Evolutionary conservation across 1,140 invertebrate genomes (phyloP).

Genomic region (Penaeus chinensis): DNA sequence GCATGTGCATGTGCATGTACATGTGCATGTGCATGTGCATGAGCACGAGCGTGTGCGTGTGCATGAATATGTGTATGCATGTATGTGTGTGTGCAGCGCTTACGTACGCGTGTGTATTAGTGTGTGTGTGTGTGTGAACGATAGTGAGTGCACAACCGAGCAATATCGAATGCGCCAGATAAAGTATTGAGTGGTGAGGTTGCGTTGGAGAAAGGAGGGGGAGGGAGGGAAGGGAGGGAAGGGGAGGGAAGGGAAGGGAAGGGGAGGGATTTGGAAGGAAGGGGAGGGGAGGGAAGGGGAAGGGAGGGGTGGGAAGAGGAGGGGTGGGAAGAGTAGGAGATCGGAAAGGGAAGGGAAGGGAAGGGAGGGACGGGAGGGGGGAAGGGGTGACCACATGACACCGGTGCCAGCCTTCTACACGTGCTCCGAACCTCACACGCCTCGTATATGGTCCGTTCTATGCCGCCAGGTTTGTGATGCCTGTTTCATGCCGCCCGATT

Average conservation of each 20-base stretch:
- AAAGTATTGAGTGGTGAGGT: not conserved
- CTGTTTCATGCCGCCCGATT: too few species aligned
- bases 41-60: not conserved
- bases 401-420: not conserved
- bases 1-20: not conserved
- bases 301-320: not conserved
- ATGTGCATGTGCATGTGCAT: not conserved
- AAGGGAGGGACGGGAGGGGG: not conserved
- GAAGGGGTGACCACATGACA: not conserved
- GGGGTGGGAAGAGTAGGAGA: not conserved
- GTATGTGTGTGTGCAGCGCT: not conserved
- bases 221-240: too few species aligned
- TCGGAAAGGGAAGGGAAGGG: not conserved
- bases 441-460: too few species aligned
- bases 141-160: not conserved
- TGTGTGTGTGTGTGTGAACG: constrained; percentile 6
- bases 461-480: too few species aligned
- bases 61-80: not conserved
- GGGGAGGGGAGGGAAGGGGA: not conserved
- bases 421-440: too few species aligned
- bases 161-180: too few species aligned
- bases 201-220: not conserved
- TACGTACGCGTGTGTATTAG: not conserved
- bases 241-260: not conserved
- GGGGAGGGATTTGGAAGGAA: not conserved